Evolutionary conservation across 2,888 invertebrate genomes (phyloP).

Genomic region (Keiferia lycopersicella): DNA sequence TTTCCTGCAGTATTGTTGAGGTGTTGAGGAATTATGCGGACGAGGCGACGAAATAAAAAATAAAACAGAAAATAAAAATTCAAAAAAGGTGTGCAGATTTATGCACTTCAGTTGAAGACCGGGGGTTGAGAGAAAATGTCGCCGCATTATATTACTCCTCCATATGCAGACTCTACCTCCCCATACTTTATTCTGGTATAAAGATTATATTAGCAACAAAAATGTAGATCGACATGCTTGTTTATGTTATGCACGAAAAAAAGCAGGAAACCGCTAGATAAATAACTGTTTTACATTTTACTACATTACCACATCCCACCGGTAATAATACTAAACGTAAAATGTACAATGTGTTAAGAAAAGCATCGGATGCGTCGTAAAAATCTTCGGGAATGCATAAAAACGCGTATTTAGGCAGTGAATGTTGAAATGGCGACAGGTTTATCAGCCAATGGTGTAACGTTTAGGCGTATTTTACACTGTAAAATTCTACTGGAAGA

Average conservation of each 20-base stretch:
- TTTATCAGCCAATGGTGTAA: constrained; percentile 55
- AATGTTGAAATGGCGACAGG: constrained; percentile 63
- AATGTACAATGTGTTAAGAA: constrained; percentile 56
- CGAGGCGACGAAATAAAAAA: constrained; percentile 75
- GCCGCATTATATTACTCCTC: constrained; percentile 51
- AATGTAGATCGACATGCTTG: neutral
- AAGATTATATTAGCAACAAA: constrained; percentile 2
- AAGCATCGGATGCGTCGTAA: constrained; percentile 52
- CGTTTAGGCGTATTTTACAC: constrained; percentile 36
- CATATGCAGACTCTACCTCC: constrained; percentile 31
- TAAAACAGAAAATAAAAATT: constrained; percentile 62
- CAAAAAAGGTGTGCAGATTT: constrained; percentile 55
- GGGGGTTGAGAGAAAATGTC: constrained; percentile 48
- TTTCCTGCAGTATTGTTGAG: constrained; percentile 67
- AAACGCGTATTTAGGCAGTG: constrained; percentile 51
- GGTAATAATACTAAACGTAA: constrained; percentile 66
- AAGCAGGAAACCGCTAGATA: constrained; percentile 65
- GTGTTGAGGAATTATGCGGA: constrained; percentile 72
- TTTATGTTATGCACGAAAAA: constrained; percentile 23
- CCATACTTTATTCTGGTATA: neutral
- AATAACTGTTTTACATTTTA: constrained; percentile 64
- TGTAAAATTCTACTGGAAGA: constrained; percentile 20
- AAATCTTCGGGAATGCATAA: constrained; percentile 51
- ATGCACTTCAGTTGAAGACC: constrained; percentile 51
- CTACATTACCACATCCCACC: constrained; percentile 65